phyloP scores from a whole-genome alignment of 2,113 vertebrate genomes.

The Brienomyrus longianalis region DNA sequence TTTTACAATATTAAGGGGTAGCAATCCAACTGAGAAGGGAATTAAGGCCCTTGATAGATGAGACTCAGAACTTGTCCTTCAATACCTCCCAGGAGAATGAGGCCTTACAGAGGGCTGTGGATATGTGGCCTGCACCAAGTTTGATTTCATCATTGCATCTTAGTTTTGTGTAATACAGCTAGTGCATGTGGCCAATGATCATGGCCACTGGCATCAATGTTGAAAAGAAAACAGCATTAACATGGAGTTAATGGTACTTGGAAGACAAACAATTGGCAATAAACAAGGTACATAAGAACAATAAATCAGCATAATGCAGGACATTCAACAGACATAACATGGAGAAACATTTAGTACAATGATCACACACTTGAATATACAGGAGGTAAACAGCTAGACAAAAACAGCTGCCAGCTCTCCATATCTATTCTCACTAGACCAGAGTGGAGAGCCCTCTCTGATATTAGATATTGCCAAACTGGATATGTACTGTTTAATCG shows the following conservation, averaged over 20 bases:
- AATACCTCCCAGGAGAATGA: background rate
- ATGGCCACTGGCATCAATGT: background rate
- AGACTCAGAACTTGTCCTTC: background rate
- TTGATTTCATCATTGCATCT: background rate
- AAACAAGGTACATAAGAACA: slow-evolving; percentile 30
- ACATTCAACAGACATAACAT: slow-evolving; percentile 15
- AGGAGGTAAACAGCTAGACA: background rate
- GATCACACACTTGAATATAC: slow-evolving; percentile 2
- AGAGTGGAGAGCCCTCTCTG: background rate
- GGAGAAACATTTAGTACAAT: background rate
- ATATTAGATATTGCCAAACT: background rate
- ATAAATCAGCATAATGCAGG: slow-evolving; percentile 26
- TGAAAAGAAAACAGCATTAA: background rate
- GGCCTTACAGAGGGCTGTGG: background rate
- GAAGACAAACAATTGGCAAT: background rate
- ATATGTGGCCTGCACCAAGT: background rate
- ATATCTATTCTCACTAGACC: background rate
- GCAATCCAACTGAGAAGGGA: background rate
- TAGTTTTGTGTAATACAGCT: background rate
- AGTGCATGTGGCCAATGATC: background rate
- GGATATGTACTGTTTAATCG: background rate
- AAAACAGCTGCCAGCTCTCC: background rate
- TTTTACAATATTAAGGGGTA: background rate
- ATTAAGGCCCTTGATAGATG: background rate
- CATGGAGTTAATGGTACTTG: background rate